Base-by-base conservation (phyloP, 2,797 vertebrate species). In the Sebastes steindachneri region DNA sequence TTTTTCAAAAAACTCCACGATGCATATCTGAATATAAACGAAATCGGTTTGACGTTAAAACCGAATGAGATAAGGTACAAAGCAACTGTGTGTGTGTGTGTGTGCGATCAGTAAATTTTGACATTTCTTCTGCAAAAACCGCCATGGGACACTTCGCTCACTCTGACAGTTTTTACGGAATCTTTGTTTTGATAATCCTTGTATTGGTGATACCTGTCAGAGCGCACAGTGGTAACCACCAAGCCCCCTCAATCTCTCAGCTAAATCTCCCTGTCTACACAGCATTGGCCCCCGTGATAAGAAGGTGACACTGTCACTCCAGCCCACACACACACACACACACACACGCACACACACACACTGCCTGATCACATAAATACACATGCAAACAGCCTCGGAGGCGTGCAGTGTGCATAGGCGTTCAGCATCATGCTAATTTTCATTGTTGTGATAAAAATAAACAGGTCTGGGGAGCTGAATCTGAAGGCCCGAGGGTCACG, bases 361-460 rank as follows among this genome's bases (percentile, higher is more conserved):
- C 31, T 70, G n/a, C 54, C 54, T 23, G 48, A 65, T 68, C 80
- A 63, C 73, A 78, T 19, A 60, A 67, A 73, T 4, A 84, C 69
- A 79, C 65, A 68, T 23, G 82, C 81, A 87, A 86, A 89, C 77
- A 91, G 93, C 94, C 92, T 92, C 17, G 89, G 73, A 93, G 92
- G 87, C 87, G 71, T 92, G 89, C 86, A 68, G 88, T 85, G 86
- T 93, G 91, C 91, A 88, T 90, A 89, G 92, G 88, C 89, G 89
- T 94, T 92, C 91, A 80, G 91, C 91, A 93, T 94, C 93, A 94
- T 95, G 94, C 94, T 93, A 96, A 96, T 96, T 96, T 96, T 93
- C 91, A 96, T 96, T 95, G 94, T 95, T 95, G 94, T 94, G 95
- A 95, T 96, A 96, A 96, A 96, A 96, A 96, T 96, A 96, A 96